Conservation (phyloP, 1,140 invertebrate genomes). For the Neelides sp. region DNA sequence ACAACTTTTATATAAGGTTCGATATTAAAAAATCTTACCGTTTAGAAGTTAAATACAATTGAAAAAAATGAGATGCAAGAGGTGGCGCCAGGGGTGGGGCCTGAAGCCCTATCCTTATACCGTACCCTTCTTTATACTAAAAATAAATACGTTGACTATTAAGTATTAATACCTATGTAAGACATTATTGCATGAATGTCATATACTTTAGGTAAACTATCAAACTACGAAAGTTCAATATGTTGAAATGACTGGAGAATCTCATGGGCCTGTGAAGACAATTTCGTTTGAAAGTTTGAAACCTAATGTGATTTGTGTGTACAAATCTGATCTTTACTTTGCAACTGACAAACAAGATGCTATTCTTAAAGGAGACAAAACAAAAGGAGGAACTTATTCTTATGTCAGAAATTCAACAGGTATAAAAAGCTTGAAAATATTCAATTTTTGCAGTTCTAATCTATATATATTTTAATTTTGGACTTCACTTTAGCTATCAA, state of each 20-base stretch:
- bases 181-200: too few relatives aligned
- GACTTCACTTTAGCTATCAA: neutral
- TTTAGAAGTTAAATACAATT: too few relatives aligned
- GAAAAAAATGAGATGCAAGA: too few relatives aligned
- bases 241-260: conserved; percentile 43
- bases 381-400: conserved; percentile 35
- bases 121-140: too few relatives aligned
- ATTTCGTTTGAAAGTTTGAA: conserved; percentile 35
- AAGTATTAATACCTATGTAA: too few relatives aligned
- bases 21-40: too few relatives aligned
- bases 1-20: too few relatives aligned
- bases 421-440: too few relatives aligned
- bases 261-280: conserved; percentile 36
- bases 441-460: neutral
- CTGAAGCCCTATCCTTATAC: too few relatives aligned
- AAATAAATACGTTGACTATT: too few relatives aligned
- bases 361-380: conserved; percentile 46
- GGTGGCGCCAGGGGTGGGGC: too few relatives aligned
- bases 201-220: conserved; percentile 36
- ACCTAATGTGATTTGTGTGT: conserved; percentile 47
- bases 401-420: conserved; percentile 48
- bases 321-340: conserved; percentile 45
- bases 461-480: neutral
- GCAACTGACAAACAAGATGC: conserved; percentile 44
- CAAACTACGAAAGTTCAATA: conserved; percentile 45